These are phyloP conservation scores for Toxotes jaculatrix DNA, from an alignment of 2,113 vertebrate genomes.

Conservation along the genomic window DNA sequence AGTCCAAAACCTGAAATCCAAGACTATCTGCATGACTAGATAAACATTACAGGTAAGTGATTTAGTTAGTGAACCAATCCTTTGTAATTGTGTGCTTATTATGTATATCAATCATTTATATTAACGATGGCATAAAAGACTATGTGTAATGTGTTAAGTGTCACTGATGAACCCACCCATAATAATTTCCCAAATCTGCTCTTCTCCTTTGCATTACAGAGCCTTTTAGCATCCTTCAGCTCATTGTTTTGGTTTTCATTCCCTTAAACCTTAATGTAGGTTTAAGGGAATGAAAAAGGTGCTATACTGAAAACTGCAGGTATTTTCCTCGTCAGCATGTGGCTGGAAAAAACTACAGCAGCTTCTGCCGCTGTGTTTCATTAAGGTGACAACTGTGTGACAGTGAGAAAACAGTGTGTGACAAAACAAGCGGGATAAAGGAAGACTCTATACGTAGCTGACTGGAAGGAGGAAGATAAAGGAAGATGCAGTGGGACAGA, in stretches of 20 bases:
- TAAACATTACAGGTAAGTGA: not conserved
- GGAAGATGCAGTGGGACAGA: constrained; percentile 33
- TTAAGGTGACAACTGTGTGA: constrained; percentile 43
- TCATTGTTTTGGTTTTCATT: not conserved
- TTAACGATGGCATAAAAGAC: not conserved
- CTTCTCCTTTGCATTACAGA: not conserved
- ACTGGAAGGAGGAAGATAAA: constrained; percentile 40
- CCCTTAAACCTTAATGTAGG: not conserved
- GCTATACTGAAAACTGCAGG: not conserved
- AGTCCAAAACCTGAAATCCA: not conserved
- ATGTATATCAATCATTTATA: not conserved
- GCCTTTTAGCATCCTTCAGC: not conserved
- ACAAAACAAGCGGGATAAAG: constrained; percentile 38
- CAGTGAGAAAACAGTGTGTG: constrained; percentile 39
- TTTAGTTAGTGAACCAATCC: not conserved
- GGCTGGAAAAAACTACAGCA: constrained; percentile 22
- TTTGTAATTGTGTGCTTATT: not conserved
- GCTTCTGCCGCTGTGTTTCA: constrained; percentile 34
- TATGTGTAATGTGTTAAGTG: not conserved
- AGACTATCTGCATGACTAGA: not conserved
- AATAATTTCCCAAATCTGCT: not conserved
- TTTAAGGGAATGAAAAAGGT: constrained; percentile 18
- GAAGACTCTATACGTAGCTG: constrained; percentile 21
- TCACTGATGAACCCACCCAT: not conserved
- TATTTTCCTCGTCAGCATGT: constrained; percentile 31